Evolutionary conservation across 2,113 vertebrate species (phyloP).

Genomic region (Turnix velox): DNA sequence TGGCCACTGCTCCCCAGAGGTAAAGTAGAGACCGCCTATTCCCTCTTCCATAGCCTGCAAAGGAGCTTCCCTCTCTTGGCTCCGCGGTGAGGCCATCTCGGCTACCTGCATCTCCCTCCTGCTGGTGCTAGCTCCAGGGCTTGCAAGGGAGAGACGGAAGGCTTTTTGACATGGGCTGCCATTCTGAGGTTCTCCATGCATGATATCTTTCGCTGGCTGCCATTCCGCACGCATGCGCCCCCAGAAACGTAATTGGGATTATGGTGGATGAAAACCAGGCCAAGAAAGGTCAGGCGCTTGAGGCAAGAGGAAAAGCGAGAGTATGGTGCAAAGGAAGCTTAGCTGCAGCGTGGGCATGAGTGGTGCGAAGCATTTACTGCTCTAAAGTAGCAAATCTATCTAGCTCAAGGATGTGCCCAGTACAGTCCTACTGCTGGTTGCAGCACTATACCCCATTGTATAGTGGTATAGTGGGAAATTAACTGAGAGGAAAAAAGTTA

Average conservation of each 20-base stretch:
- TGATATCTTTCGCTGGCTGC: background rate
- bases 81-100: background rate
- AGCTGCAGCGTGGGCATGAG: background rate
- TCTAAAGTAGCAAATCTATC: background rate
- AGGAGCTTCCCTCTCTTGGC: fast-evolving
- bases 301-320: background rate
- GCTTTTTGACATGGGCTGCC: background rate
- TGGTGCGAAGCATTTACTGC: background rate
- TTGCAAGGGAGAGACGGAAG: fast-evolving
- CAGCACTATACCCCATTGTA: background rate
- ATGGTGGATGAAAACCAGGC: background rate
- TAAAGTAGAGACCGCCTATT: background rate
- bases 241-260: background rate
- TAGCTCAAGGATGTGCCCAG: background rate
- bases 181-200: background rate
- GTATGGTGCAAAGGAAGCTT: fast-evolving
- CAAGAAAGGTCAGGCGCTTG: background rate
- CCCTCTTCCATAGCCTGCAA: fast-evolving
- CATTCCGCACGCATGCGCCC: background rate
- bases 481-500: background rate
- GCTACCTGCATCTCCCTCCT: fast-evolving
- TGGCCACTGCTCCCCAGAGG: fast-evolving
- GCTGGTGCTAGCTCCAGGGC: background rate
- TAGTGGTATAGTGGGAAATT: no score
- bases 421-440: background rate